A percentile compares a stretch with the other conserved stretches of the same genome.
Evolutionary conservation across 2,113 vertebrate genomes (phyloP).

Genomic region (Oreochromis niloticus): DNA sequence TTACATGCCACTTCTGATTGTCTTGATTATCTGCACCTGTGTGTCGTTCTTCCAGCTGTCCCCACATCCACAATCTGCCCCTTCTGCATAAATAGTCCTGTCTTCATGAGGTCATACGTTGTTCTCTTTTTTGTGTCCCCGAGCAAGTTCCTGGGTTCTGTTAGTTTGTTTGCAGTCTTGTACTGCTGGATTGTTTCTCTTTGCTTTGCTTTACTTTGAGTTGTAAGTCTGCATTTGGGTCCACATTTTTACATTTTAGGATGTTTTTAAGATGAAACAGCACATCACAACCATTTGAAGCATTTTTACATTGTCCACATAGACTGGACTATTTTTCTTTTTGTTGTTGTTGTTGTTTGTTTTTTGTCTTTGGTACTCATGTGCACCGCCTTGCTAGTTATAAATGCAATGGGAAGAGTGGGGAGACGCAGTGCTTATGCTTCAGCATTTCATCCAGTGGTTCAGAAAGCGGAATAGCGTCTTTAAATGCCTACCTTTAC

Average conservation of each 20-base stretch:
- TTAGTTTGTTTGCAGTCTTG: background rate
- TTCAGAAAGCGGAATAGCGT: background rate
- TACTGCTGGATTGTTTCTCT: background rate
- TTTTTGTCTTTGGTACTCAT: background rate
- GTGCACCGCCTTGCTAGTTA: background rate
- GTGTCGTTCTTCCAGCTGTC: background rate
- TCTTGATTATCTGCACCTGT: background rate
- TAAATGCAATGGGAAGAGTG: background rate
- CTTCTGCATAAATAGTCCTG: background rate
- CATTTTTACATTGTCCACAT: background rate
- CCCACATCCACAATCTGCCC: background rate
- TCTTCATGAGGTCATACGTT: background rate
- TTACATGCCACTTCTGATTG: background rate
- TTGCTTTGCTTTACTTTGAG: background rate
- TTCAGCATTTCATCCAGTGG: background rate
- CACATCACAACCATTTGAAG: background rate
- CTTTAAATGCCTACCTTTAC: constrained; percentile 34
- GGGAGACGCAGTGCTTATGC: background rate
- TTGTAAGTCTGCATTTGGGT: background rate
- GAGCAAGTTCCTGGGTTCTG: background rate
- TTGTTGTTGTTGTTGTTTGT: background rate
- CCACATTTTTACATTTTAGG: background rate
- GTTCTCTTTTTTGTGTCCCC: rapidly evolving
- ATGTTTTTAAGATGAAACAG: background rate
- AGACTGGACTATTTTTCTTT: background rate